These are phyloP conservation scores for Threskiornis aethiopicus DNA, from an alignment of 2,797 vertebrate species.

Conservation along the genomic window DNA sequence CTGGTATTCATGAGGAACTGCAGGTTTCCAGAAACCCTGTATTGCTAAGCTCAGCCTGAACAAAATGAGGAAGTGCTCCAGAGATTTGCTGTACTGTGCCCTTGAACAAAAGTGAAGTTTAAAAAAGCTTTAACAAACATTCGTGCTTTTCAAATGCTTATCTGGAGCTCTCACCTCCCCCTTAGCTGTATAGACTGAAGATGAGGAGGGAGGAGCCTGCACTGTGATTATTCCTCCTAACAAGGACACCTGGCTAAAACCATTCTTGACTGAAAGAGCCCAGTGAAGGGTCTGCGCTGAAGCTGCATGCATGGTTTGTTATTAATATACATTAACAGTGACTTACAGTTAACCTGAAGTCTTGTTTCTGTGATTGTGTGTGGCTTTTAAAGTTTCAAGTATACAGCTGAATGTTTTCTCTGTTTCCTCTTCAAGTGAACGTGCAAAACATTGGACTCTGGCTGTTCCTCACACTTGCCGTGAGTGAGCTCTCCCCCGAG, in stretches of 20 bases:
- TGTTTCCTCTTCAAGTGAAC: background rate
- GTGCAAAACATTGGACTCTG: background rate
- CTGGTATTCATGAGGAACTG: constrained; percentile 10
- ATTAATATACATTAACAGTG: background rate
- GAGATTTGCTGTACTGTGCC: background rate
- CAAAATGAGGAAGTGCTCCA: background rate
- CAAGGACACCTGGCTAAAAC: background rate
- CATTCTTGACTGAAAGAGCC: background rate
- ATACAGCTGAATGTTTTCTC: background rate
- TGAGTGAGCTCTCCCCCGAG: background rate
- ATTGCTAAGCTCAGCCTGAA: background rate
- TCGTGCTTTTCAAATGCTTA: background rate
- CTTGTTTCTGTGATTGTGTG: background rate
- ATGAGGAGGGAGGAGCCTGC: background rate
- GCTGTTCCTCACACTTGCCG: background rate
- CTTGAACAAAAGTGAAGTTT: constrained; percentile 7
- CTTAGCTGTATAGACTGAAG: background rate
- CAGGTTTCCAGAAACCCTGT: background rate
- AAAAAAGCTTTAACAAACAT: background rate
- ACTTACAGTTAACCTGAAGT: background rate
- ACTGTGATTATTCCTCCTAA: background rate
- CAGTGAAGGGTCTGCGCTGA: background rate
- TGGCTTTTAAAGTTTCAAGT: background rate
- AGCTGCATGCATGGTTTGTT: background rate
- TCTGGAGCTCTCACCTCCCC: background rate